Evolutionary conservation across 2,797 vertebrate genomes (phyloP), one percentile per base, ranked within the genome.

Genomic region (Delichon dasypus): DNA sequence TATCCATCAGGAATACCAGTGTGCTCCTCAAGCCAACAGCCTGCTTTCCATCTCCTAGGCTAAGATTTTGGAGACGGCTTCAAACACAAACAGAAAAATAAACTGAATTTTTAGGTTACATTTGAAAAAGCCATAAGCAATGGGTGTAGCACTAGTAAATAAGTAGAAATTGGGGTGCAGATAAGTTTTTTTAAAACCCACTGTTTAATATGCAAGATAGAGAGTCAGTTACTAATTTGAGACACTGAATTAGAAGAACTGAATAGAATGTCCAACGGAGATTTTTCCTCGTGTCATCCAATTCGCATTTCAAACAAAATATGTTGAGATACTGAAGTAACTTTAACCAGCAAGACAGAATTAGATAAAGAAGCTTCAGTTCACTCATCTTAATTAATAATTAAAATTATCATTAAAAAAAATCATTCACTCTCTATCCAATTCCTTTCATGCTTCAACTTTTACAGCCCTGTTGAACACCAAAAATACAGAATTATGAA

Each of bases 331-430:
- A 85, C 34, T 51, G 12, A 82, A 80, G 58, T 66, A 94, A 85
- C 30, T 83, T 83, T 32, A 80, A 88, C 36, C 14, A 42, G 55
- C 51, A 91, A 58, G 55, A 30, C 13, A 80, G 50, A 92, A 85
- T 57, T 66, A 51, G 47, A 87, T 58, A 72, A 85, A 94, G 70
- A 80, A 34, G 26, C 40, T 92, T 65, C 65, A 16, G 36, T n/a
- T 85, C 42, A 32, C 27, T 89, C 13, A 71, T 44, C 90, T 90
- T 40, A 62, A 83, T 93, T 79, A 96, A 85, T 74, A 75, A 92
- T 71, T 93, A 26, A 71, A 66, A 80, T 21, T 0, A 68, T 38
- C 9, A 64, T 74, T 82, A 2, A 36, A 57, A 88, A 42, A 71
- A 44, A 55, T 5, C 55, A 40, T 75, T 94, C 62, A 75, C 42